Conservation (phyloP, 2,113 vertebrate genomes). For the Rhombomys opimus region DNA sequence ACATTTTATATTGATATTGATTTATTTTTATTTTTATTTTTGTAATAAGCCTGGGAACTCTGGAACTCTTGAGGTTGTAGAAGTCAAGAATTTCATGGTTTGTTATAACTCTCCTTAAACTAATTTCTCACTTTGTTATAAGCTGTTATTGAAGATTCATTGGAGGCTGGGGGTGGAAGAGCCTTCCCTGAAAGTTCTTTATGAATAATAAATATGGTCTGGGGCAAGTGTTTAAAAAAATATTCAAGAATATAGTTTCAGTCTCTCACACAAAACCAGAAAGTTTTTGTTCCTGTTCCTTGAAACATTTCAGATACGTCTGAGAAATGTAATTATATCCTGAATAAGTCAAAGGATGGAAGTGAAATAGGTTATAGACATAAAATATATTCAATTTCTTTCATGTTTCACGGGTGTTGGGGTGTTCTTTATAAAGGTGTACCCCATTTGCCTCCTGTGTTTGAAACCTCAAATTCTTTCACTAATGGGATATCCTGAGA, state of each 20-base stretch:
- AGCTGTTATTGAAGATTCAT: not conserved
- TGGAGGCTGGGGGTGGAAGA: not conserved
- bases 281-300: not conserved
- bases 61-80: not conserved
- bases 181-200: not conserved
- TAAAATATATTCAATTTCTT: not conserved
- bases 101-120: not conserved
- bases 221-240: not conserved
- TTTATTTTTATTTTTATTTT: constrained; percentile 12
- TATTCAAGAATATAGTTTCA: not conserved
- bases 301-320: not conserved
- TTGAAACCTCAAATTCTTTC: not conserved
- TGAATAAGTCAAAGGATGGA: not conserved
- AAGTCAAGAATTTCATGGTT: constrained; percentile 19
- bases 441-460: not conserved
- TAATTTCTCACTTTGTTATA: constrained; percentile 22
- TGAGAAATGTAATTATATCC: not conserved
- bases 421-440: not conserved
- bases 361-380: not conserved
- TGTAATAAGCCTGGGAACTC: constrained; percentile 24
- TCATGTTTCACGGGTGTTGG: not conserved
- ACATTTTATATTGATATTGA: constrained; percentile 36
- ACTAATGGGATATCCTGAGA: not conserved
- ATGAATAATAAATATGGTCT: not conserved
- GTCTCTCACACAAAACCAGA: not conserved